These are phyloP conservation scores for Halocynthia roretzi DNA, from an alignment of 23 tunicate species.

Conservation along the genomic window DNA sequence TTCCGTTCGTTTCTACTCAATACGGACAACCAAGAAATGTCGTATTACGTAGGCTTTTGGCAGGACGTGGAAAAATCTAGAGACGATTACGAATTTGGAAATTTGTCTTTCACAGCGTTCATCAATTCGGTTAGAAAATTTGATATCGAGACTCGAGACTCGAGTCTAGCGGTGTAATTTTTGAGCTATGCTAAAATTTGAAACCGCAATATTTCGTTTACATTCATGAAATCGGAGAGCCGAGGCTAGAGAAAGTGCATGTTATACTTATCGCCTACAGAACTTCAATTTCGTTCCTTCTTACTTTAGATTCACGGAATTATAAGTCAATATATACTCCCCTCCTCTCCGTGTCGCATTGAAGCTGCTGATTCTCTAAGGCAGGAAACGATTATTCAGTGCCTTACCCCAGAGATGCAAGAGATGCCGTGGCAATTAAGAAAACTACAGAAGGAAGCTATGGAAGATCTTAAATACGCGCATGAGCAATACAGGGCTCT, in stretches of 20 bases:
- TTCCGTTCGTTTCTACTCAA: constrained; percentile 44
- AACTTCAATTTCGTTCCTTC: not conserved
- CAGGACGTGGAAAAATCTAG: constrained; percentile 58
- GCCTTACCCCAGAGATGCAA: constrained; percentile 29
- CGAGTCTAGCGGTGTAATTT: too few relatives aligned
- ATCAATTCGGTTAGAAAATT: constrained; percentile 37
- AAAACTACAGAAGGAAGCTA: constrained; percentile 53
- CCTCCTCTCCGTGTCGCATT: constrained; percentile 47
- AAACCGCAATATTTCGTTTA: too few relatives aligned
- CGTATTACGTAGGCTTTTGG: constrained; percentile 47
- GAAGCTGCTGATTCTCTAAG: constrained; percentile 44
- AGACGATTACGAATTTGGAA: constrained; percentile 58
- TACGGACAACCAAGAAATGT: constrained; percentile 39
- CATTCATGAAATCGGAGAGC: too few relatives aligned
- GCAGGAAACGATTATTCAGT: constrained; percentile 22
- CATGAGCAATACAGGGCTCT: constrained; percentile 34
- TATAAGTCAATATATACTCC: constrained; percentile 41
- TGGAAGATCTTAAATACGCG: constrained; percentile 53
- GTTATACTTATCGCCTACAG: not conserved
- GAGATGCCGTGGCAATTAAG: constrained; percentile 78
- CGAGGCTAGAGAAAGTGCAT: too few relatives aligned
- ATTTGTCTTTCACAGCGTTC: constrained; percentile 31
- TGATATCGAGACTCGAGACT: not conserved
- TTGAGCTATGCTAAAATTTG: too few relatives aligned
- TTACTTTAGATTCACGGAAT: constrained; percentile 24